Conservation (phyloP, 2,888 invertebrate species). For the Alsophila aescularia region DNA sequence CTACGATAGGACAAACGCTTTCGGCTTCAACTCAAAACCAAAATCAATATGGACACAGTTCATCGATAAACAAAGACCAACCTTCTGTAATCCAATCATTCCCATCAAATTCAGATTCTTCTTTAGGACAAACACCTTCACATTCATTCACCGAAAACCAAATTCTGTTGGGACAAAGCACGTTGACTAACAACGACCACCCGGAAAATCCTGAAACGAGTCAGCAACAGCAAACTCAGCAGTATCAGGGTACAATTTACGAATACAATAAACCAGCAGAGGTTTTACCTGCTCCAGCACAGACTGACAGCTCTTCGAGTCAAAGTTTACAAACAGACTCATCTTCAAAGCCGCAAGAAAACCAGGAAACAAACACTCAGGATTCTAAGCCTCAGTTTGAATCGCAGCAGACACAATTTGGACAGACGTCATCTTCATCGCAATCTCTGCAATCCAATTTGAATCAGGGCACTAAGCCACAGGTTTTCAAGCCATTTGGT, state of each 20-base stretch:
- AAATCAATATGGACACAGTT: constrained; percentile 3
- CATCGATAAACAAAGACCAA: background rate
- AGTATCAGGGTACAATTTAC: constrained; percentile 54
- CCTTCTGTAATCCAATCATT: background rate
- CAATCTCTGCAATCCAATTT: constrained; percentile 16
- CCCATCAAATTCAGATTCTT: background rate
- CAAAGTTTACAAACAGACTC: constrained; percentile 26
- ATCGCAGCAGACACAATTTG: constrained; percentile 19
- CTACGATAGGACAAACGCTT: background rate
- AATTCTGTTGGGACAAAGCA: background rate
- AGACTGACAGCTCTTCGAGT: constrained; percentile 30
- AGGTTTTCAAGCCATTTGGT: constrained; percentile 27
- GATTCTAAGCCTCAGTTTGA: constrained; percentile 20
- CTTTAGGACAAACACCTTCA: constrained; percentile 3
- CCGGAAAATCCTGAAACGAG: constrained; percentile 12
- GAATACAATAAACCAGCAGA: constrained; percentile 65
- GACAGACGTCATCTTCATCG: constrained; percentile 11
- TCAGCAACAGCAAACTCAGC: constrained; percentile 30
- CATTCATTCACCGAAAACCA: constrained; percentile 20
- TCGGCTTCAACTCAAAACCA: constrained; percentile 20
- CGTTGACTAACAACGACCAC: constrained; percentile 1
- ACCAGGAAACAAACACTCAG: constrained; percentile 1
- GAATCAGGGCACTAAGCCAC: constrained; percentile 24
- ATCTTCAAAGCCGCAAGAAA: constrained; percentile 16
- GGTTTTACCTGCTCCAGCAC: constrained; percentile 44